These are phyloP conservation scores for cat (Felis catus) DNA, from an alignment of 2,113 vertebrate species.

Conservation along the genomic window DNA sequence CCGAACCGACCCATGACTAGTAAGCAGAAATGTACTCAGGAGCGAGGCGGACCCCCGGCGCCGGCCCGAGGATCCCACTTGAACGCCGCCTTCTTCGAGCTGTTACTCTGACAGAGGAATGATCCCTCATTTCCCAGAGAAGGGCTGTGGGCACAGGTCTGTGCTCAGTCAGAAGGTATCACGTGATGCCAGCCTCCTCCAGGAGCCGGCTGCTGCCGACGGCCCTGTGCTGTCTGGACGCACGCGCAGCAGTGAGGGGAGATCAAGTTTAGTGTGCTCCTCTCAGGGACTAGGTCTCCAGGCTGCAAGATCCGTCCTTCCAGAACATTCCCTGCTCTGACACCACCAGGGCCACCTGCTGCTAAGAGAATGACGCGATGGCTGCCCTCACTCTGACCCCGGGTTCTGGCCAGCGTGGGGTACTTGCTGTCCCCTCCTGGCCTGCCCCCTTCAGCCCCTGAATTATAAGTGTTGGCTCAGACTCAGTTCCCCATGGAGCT, in stretches of 20 bases:
- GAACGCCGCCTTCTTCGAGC: fast-evolving
- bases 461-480: not conserved
- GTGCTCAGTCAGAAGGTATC: fast-evolving
- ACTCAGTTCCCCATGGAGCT: not conserved
- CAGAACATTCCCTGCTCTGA: not conserved
- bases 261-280: fast-evolving
- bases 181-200: not conserved
- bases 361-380: not conserved
- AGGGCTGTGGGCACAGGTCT: not conserved
- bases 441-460: not conserved
- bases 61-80: not conserved
- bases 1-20: not conserved
- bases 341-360: not conserved
- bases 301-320: not conserved
- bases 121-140: not conserved
- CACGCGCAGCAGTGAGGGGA: too few relatives aligned
- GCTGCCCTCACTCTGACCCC: not conserved
- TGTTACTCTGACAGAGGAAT: fast-evolving
- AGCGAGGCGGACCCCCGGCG: fast-evolving
- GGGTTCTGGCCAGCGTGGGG: not conserved
- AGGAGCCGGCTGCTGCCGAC: too few relatives aligned
- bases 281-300: not conserved
- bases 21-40: not conserved
- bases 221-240: not conserved
- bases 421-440: not conserved